Base-by-base conservation (phyloP, 1,140 invertebrate genomes). In the Halictus rubicundus region DNA sequence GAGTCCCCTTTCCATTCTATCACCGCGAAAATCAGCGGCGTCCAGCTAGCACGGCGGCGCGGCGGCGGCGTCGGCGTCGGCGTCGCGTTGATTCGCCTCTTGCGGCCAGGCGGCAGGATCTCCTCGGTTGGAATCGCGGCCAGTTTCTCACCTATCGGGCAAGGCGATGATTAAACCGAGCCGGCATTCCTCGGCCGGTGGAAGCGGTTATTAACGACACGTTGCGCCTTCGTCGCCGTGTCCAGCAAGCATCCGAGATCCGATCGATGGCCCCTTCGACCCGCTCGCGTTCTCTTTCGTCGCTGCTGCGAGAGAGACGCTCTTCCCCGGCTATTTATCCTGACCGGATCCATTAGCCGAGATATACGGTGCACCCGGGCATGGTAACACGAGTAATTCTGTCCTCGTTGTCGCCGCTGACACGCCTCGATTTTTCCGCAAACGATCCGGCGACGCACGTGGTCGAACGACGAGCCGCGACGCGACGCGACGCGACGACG, bases 141-240 rank as follows among this genome's bases (percentile, higher is more conserved):
- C 64, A 46, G 82, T 80, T 69, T 61, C 83, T 74, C 83, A 75
- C 83, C 73, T 74, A 68, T 72, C 63, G 70, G 59, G 21, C 65
- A 27, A 59, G 37, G 8, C 75, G 72, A 78, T 82, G 84, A 86
- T 86, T 86, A 85, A 85, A 85, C 71, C 83, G 83, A 82, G 57
- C 64, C 65, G 84, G 76, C 80, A 86, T 86, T 82, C 83, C 84
- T 59, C 80, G 14, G 23, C 46, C 42, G 42, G 79, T 68, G 84
- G 70, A 85, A 75, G 80, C 74, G 60, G 76, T 86, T 86, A 86
- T 86, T 86, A 86, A 86, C 80, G 77, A 83, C 75, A 68, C 76
- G 80, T 80, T 60, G 68, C 72, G 65, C 80, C 83, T 86, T 73
- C 63, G 46, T 73, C 42, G 68, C 42, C 75, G 37, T 25, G 37